These are phyloP conservation scores for cat (Felis catus) DNA, from an alignment of 2,113 vertebrate genomes.

Conservation along the genomic window F.catus_Fca126_mat1.0 CM031413.1:51750001-51750500, in stretches of 20 bases:
- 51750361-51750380: neutral
- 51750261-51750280: neutral
- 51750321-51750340: neutral
- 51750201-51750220: neutral
- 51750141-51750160: neutral
- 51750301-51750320: neutral
- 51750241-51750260: neutral
- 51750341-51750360: neutral
- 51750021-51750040: neutral
- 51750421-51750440: neutral
- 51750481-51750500: neutral
- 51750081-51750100: neutral
- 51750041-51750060: neutral
- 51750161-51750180: neutral
- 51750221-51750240: neutral
- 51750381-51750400: neutral
- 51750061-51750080: neutral
- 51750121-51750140: neutral
- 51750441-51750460: neutral
- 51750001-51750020: neutral
- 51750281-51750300: neutral
- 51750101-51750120: neutral
- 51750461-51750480: neutral
- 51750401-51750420: neutral
- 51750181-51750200: neutral